Percentiles rank a stretch among this genome's conserved stretches.
Evolutionary conservation across 1,140 invertebrate species (phyloP).

Genomic region (Orchesella cincta): DNA sequence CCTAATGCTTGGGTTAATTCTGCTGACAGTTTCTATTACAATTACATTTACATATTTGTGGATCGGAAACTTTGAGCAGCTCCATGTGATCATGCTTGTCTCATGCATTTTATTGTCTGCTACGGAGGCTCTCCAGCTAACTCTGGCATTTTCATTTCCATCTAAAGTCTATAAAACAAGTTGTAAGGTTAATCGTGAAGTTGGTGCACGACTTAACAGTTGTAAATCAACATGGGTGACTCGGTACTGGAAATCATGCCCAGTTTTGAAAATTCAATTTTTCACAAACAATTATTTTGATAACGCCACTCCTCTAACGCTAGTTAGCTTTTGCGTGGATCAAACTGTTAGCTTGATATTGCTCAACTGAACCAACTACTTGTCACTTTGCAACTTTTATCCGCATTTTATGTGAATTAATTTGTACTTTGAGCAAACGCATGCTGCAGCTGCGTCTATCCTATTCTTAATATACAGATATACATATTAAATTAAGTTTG

Average conservation of each 20-base stretch:
- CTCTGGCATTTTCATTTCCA: neutral
- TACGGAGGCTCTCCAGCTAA: neutral
- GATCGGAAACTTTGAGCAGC: neutral
- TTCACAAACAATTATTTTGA: neutral
- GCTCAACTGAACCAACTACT: too few species aligned
- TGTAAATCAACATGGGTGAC: neutral
- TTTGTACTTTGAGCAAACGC: too few species aligned
- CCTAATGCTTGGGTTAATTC: neutral
- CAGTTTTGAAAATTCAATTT: neutral
- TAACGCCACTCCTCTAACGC: neutral
- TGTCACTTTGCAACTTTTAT: too few species aligned
- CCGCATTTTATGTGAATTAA: too few species aligned
- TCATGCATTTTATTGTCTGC: neutral
- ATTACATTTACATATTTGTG: neutral
- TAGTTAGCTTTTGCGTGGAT: neutral
- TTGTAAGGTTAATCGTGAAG: neutral
- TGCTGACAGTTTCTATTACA: neutral
- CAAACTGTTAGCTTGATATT: neutral
- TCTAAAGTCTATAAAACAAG: neutral
- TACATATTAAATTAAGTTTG: too few species aligned
- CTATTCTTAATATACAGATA: too few species aligned
- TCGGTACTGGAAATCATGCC: neutral
- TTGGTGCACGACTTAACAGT: neutral
- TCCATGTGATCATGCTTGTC: neutral
- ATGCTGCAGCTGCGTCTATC: too few species aligned